phyloP scores from a whole-genome alignment of 2,797 vertebrate species.

The Manis javanica region DNA sequence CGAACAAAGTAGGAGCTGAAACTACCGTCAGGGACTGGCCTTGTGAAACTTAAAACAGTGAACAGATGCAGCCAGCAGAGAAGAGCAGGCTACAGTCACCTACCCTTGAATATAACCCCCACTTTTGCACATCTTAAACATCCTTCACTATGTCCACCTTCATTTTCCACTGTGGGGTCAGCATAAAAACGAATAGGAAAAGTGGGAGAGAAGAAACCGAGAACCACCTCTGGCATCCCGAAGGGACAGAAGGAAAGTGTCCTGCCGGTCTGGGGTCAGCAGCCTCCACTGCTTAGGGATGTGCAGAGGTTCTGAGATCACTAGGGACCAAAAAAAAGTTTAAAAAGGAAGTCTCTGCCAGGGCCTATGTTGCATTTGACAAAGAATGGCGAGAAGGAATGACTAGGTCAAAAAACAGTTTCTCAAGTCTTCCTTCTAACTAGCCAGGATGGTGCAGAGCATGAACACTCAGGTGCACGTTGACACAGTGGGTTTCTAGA shows the following conservation, averaged over 20 bases:
- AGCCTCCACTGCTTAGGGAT: too few species aligned
- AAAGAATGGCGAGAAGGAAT: neutral
- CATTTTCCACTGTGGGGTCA: neutral
- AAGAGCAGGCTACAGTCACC: neutral
- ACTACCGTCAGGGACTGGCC: neutral
- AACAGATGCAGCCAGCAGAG: neutral
- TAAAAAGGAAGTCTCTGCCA: neutral
- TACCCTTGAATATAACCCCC: neutral
- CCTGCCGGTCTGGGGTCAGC: neutral
- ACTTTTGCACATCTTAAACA: neutral
- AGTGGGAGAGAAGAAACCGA: neutral
- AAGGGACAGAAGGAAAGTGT: neutral
- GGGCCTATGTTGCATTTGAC: neutral
- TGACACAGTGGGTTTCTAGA: neutral
- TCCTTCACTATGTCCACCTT: neutral
- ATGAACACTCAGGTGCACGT: neutral
- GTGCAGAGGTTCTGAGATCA: neutral
- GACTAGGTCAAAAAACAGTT: neutral
- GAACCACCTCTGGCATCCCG: too few species aligned
- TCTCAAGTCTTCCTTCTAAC: neutral
- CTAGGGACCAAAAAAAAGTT: neutral
- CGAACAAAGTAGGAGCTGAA: neutral
- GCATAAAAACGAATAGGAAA: neutral
- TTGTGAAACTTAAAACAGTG: neutral
- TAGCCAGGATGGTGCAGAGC: neutral